These are phyloP conservation scores for Sebastes steindachneri DNA, from an alignment of 2,797 vertebrate species.

Conservation along the genomic window DNA sequence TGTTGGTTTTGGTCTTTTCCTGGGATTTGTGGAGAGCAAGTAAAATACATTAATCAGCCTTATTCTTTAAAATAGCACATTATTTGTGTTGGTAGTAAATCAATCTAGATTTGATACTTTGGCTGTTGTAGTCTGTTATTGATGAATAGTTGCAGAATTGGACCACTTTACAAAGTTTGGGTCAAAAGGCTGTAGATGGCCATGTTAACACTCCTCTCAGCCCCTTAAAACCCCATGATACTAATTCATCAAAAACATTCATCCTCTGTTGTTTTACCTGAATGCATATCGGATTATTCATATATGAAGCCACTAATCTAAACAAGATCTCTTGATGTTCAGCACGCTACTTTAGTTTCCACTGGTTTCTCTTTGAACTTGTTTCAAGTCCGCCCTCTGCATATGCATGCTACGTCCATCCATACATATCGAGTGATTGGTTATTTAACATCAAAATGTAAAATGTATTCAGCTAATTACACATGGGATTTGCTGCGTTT, in stretches of 20 bases:
- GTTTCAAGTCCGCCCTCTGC: conserved; percentile 60
- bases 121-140: neutral
- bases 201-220: neutral
- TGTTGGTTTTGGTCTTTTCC: neutral
- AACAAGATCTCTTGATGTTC: conserved; percentile 42
- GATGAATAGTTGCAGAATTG: neutral
- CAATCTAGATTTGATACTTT: neutral
- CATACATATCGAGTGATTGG: conserved; percentile 39
- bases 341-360: conserved; percentile 27
- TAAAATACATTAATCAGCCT: neutral
- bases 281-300: conserved; percentile 22
- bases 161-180: neutral
- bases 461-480: conserved; percentile 72
- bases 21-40: neutral
- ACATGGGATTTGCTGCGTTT: conserved; percentile 38
- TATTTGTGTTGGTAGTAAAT: neutral
- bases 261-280: conserved; percentile 1
- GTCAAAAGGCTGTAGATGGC: neutral
- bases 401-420: conserved; percentile 48
- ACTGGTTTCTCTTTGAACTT: conserved; percentile 59
- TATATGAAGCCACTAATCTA: conserved; percentile 26
- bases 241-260: conserved; percentile 15
- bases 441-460: conserved; percentile 70
- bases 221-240: neutral
- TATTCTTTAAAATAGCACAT: neutral